Conservation (phyloP, 2,797 vertebrate species). For the Nannoperca australis region DNA sequence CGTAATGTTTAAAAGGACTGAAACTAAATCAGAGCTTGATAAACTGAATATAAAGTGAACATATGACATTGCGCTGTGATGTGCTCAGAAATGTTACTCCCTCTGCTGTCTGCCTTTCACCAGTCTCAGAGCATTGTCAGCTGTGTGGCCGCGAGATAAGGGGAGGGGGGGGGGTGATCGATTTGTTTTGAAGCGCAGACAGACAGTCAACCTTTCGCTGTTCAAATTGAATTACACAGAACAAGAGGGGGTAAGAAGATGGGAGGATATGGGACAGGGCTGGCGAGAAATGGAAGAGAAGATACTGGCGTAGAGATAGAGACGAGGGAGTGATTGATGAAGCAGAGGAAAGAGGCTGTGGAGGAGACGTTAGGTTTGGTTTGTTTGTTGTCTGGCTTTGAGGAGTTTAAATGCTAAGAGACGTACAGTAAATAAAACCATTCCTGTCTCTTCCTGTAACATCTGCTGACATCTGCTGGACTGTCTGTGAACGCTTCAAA, state of each 20-base stretch:
- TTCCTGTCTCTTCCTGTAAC: constrained; percentile 8
- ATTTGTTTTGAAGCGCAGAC: constrained; percentile 76
- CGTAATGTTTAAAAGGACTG: not conserved
- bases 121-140: constrained; percentile 21
- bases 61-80: constrained; percentile 8
- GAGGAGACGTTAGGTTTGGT: not conserved
- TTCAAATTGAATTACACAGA: constrained; percentile 75
- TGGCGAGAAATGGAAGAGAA: constrained; percentile 29
- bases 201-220: constrained; percentile 69
- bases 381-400: not conserved
- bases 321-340: constrained; percentile 23
- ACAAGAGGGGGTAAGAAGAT: constrained; percentile 41
- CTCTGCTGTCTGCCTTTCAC: constrained; percentile 17
- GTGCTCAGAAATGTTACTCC: constrained; percentile 29
- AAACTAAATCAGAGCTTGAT: constrained; percentile 3
- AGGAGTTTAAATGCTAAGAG: not conserved
- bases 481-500: constrained; percentile 30
- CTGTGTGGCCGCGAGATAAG: constrained; percentile 68
- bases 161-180: constrained; percentile 50
- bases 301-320: constrained; percentile 23
- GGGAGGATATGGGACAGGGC: constrained; percentile 40
- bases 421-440: not conserved
- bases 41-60: constrained; percentile 3
- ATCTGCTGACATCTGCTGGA: constrained; percentile 79
- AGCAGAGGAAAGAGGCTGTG: not conserved